Conservation (phyloP, 2,113 vertebrate species). For the Eonycteris spelaea region DNA sequence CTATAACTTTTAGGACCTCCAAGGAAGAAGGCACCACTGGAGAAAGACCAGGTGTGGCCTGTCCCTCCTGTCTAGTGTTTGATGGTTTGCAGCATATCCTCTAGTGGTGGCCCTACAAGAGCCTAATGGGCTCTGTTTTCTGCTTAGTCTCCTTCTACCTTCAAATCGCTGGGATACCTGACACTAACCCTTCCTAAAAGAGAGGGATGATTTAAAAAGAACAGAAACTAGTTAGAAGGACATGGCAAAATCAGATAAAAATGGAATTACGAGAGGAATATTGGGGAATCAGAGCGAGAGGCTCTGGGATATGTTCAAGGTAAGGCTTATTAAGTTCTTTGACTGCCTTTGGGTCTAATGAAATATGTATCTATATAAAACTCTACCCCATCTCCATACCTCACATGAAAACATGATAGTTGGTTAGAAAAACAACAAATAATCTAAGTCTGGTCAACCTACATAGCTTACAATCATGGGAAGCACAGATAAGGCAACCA, state of each 20-base stretch:
- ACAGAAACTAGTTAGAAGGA: neutral
- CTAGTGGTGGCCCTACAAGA: neutral
- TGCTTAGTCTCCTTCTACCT: neutral
- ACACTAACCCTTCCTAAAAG: slow-evolving; percentile 27
- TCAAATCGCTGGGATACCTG: neutral
- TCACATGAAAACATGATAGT: neutral
- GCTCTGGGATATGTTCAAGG: neutral
- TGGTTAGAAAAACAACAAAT: neutral
- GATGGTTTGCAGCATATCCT: neutral
- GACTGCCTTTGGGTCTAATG: neutral
- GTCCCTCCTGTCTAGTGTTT: neutral
- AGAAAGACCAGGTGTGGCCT: neutral
- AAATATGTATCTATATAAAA: neutral
- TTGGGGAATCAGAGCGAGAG: neutral
- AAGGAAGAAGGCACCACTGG: neutral
- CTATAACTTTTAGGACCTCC: neutral
- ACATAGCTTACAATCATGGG: neutral
- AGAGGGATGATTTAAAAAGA: neutral
- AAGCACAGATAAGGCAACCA: neutral
- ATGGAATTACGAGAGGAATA: neutral
- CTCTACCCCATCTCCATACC: neutral
- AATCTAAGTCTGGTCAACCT: neutral
- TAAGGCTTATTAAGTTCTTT: neutral
- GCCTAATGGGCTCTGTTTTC: neutral
- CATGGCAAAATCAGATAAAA: slow-evolving; percentile 46